phyloP scores from a whole-genome alignment of 2,888 invertebrate genomes.

The Andrena flavipes region DNA sequence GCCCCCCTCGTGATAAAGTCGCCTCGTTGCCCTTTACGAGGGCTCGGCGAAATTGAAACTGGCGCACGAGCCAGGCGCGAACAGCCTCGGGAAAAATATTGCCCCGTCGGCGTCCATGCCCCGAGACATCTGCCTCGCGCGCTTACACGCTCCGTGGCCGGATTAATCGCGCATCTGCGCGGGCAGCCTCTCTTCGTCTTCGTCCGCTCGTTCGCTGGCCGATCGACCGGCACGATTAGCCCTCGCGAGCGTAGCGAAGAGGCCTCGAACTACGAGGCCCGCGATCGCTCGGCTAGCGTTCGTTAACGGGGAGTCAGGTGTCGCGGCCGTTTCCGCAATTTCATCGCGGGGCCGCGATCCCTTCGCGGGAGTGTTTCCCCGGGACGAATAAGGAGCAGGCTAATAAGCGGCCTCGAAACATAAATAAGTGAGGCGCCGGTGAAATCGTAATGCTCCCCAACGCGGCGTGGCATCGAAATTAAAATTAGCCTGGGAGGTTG shows the following conservation, averaged over 20 bases:
- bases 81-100: conserved; percentile 56
- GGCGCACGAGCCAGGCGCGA: conserved; percentile 42
- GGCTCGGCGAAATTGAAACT: conserved; percentile 75
- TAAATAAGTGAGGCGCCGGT: conserved; percentile 77
- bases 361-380: neutral
- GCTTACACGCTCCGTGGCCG: conserved; percentile 37
- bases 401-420: conserved; percentile 69
- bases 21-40: conserved; percentile 63
- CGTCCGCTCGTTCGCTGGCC: neutral
- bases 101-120: conserved; percentile 23
- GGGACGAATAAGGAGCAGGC: conserved; percentile 37
- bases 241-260: neutral
- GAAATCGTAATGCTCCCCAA: conserved; percentile 79
- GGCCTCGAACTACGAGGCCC: neutral
- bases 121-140: conserved; percentile 41
- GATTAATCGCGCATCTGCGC: conserved; percentile 58
- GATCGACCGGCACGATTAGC: conserved; percentile 25
- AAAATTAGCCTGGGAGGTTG: conserved; percentile 81
- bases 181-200: conserved; percentile 14
- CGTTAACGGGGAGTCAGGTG: conserved; percentile 28
- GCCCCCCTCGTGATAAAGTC: conserved; percentile 69
- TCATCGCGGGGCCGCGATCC: neutral
- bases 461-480: conserved; percentile 81
- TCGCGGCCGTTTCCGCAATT: conserved; percentile 23
- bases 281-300: neutral